phyloP scores from a whole-genome alignment of 2,797 vertebrate species.

The Epinephelus awoara region DNA sequence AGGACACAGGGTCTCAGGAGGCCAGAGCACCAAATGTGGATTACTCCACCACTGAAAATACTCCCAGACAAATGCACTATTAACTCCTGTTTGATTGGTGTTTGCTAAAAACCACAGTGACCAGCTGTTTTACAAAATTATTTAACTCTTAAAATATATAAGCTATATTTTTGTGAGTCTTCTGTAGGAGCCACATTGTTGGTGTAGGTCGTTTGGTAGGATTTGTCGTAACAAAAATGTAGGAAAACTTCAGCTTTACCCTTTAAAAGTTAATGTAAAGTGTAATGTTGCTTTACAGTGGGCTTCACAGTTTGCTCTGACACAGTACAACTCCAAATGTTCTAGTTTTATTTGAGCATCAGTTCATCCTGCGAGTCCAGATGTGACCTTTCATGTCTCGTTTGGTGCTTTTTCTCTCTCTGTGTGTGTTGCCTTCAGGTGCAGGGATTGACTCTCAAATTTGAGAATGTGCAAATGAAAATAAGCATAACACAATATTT shows the following conservation, averaged over 20 bases:
- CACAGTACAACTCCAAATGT: conserved; percentile 10
- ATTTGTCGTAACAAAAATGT: not conserved
- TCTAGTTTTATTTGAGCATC: conserved; percentile 36
- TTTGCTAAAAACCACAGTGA: not conserved
- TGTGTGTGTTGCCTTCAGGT: conserved; percentile 16
- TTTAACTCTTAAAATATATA: not conserved
- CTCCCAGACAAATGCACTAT: not conserved
- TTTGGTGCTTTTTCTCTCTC: not conserved
- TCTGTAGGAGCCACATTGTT: not conserved
- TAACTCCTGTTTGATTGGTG: not conserved
- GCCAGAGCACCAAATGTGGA: not conserved
- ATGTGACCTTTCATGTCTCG: conserved; percentile 38
- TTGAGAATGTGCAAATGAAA: not conserved
- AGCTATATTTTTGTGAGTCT: not conserved
- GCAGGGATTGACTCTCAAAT: not conserved
- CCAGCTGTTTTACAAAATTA: not conserved
- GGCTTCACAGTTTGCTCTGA: conserved; percentile 17
- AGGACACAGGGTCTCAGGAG: too few relatives aligned
- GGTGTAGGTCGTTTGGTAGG: not conserved
- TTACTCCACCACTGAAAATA: conserved; percentile 1
- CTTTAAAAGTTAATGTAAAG: conserved; percentile 7
- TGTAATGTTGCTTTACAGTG: not conserved
- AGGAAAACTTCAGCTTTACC: not conserved
- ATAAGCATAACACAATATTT: not conserved
- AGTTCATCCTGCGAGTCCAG: conserved; percentile 1